phyloP scores from a whole-genome alignment of 2,797 vertebrate species.

The Crypturellus tataupa region DNA sequence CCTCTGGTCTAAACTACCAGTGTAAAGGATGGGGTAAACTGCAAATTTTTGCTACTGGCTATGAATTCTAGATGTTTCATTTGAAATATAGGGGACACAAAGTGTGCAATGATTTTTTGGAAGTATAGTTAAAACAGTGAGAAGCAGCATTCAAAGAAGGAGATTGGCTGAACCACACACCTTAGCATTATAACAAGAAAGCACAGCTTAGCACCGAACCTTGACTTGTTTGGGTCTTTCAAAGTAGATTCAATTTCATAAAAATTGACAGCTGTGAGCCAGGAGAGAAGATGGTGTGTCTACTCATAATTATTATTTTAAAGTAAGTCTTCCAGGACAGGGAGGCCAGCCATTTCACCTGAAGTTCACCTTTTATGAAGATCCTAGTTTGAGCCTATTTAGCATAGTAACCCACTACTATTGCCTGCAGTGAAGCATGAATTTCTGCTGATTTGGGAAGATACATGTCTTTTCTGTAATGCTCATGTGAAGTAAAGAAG shows the following conservation, averaged over 20 bases:
- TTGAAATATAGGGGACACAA: background rate
- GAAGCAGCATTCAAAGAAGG: rapidly evolving
- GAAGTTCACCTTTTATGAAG: background rate
- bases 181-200: background rate
- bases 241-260: background rate
- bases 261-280: background rate
- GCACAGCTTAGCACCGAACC: background rate
- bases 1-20: background rate
- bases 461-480: background rate
- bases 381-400: background rate
- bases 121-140: background rate
- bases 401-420: rapidly evolving
- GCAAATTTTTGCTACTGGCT: background rate
- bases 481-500: background rate
- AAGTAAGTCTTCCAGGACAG: background rate
- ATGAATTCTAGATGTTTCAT: background rate
- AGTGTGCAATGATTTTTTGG: background rate
- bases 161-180: background rate
- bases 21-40: background rate
- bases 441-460: background rate
- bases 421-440: background rate
- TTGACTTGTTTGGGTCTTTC: background rate
- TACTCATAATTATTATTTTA: background rate
- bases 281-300: background rate
- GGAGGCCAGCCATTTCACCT: background rate